These are phyloP conservation scores for Cichlasoma orientale DNA, from an alignment of 2,797 vertebrate genomes.

Conservation along the genomic window DNA sequence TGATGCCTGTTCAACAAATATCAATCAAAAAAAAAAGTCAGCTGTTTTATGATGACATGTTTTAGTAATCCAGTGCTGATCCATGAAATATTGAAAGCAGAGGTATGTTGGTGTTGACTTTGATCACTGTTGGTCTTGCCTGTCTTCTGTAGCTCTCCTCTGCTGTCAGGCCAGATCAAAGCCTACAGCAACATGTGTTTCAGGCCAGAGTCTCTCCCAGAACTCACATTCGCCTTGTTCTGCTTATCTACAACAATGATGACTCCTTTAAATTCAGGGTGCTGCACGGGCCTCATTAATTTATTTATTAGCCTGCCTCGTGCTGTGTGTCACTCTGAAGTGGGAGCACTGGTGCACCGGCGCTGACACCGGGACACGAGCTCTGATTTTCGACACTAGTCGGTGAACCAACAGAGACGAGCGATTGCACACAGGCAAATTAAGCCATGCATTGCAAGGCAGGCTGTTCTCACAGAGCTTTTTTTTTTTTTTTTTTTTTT, in stretches of 20 bases:
- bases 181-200: constrained; percentile 58
- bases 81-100: constrained; percentile 78
- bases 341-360: constrained; percentile 25
- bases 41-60: constrained; percentile 64
- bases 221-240: constrained; percentile 44
- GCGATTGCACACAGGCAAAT: constrained; percentile 59
- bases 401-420: constrained; percentile 33
- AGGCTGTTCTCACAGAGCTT: constrained; percentile 50
- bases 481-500: constrained; percentile 18
- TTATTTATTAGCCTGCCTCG: constrained; percentile 64
- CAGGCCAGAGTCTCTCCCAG: constrained; percentile 37
- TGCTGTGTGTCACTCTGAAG: constrained; percentile 33
- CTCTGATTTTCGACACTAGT: constrained; percentile 54
- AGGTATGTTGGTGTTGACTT: constrained; percentile 80
- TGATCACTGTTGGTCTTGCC: constrained; percentile 72
- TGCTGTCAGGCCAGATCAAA: constrained; percentile 73
- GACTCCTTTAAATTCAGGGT: constrained; percentile 54
- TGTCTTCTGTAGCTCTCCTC: constrained; percentile 57
- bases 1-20: constrained; percentile 52
- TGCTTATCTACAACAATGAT: constrained; percentile 61
- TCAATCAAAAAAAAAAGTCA: constrained; percentile 58
- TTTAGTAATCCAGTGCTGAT: constrained; percentile 60
- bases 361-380: constrained; percentile 28
- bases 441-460: constrained; percentile 56
- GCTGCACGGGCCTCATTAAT: constrained; percentile 45